Base-by-base conservation (phyloP, 2,797 vertebrate genomes). In the Alauda arvensis region DNA sequence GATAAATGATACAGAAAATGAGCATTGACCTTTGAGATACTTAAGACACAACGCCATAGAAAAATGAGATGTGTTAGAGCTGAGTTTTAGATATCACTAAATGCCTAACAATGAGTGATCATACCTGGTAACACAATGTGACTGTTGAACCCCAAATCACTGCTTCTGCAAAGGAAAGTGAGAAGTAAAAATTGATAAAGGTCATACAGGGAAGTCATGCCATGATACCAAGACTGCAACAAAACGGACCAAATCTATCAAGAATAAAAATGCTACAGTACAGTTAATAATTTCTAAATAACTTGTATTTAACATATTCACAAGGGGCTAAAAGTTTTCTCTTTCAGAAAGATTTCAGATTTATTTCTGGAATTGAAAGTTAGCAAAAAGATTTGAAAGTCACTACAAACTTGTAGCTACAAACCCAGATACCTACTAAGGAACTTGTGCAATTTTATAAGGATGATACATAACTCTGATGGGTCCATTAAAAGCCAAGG, bases 1-100 rank as follows among this genome's bases (percentile, higher is more conserved):
- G 60, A 40, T 76, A 92, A 90, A 90, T 56, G 39, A 69, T 66
- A 63, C 0, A 61, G 88, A 91, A 94, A 94, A 92, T 78, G 53
- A 67, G 34, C 34, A 33, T 71, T 91, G 63, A 90, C 76, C 78
- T 93, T 59, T 63, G 52, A 57, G 20, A 17, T 51, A 51, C 66
- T 78, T 52, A 76, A 83, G 78, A 31, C 10, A 1, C 20, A 75
- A 1, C 61, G 59, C 70, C 39, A 18, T 7, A n/a, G 55, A 71
- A 91, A 83, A 87, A 71, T 69, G 29, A 46, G 42, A 8, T 0
- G 4, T 8, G 4, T 53, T 87, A 49, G 40, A 68, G 40, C 61
- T 79, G 68, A 67, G 45, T 82, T 86, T 57, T 56, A 71, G 43
- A 8, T 76, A 10, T 23, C 37, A 25, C 37, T 37, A 37, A 37